Evolutionary conservation across 2,797 vertebrate genomes (phyloP).

Genomic region (Chlorospingus flavigularis): DNA sequence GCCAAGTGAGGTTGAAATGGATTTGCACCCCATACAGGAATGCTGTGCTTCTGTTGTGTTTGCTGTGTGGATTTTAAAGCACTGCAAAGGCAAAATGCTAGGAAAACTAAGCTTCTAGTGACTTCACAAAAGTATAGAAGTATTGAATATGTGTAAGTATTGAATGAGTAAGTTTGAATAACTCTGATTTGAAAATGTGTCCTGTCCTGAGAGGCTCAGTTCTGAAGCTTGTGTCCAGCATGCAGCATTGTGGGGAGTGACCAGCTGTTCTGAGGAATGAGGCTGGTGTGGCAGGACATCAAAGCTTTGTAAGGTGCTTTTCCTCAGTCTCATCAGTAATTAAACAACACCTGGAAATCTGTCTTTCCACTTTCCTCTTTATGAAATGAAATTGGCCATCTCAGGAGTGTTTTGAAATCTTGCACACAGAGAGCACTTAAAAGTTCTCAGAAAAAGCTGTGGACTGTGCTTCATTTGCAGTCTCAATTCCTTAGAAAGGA

Average conservation of each 20-base stretch:
- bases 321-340: background rate
- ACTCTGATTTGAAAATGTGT: background rate
- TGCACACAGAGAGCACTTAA: background rate
- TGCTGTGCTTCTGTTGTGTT: background rate
- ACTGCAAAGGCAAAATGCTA: background rate
- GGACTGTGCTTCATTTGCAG: background rate
- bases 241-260: rapidly evolving
- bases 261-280: rapidly evolving
- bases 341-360: background rate
- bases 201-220: background rate
- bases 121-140: background rate
- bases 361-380: background rate
- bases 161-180: background rate
- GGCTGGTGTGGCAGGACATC: rapidly evolving
- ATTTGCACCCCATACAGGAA: background rate
- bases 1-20: background rate
- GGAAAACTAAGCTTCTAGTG: background rate
- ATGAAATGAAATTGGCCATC: background rate
- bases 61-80: background rate
- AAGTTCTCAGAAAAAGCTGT: background rate
- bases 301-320: background rate
- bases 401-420: background rate
- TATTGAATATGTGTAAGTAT: background rate
- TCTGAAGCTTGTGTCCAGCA: background rate
- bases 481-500: background rate